These are phyloP conservation scores for Argyrosomus japonicus DNA, from an alignment of 2,113 vertebrate species.

Conservation along the genomic window DNA sequence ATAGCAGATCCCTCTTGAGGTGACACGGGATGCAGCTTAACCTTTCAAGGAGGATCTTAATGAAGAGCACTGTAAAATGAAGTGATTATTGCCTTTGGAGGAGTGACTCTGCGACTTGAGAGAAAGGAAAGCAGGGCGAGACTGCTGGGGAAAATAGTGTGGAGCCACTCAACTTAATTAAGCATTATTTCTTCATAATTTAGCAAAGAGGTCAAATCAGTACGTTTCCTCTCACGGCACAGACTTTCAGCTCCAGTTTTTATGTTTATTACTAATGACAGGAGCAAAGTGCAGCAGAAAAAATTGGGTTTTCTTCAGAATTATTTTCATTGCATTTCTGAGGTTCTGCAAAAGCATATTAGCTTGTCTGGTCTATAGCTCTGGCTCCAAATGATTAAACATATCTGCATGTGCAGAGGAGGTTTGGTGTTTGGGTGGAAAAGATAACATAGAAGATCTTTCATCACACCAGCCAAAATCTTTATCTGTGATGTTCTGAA, in stretches of 20 bases:
- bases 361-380: neutral
- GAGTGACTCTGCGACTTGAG: constrained; percentile 2
- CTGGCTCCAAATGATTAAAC: neutral
- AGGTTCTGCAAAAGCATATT: neutral
- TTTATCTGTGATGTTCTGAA: constrained; percentile 24
- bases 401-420: neutral
- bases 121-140: neutral
- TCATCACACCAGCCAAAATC: constrained; percentile 3
- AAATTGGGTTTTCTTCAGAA: neutral
- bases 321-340: neutral
- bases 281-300: constrained; percentile 6
- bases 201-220: constrained; percentile 34
- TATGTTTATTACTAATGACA: neutral
- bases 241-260: constrained; percentile 3
- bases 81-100: constrained; percentile 51
- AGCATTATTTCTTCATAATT: constrained; percentile 47
- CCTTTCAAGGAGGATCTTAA: constrained; percentile 48
- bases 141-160: constrained; percentile 1
- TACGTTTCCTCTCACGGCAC: neutral
- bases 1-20: constrained; percentile 33
- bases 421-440: constrained; percentile 16
- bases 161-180: constrained; percentile 36
- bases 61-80: constrained; percentile 44
- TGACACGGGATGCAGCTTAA: constrained; percentile 47
- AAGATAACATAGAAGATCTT: constrained; percentile 20